Base-by-base conservation (phyloP, 2,888 invertebrate species). In the Cancer borealis region DNA sequence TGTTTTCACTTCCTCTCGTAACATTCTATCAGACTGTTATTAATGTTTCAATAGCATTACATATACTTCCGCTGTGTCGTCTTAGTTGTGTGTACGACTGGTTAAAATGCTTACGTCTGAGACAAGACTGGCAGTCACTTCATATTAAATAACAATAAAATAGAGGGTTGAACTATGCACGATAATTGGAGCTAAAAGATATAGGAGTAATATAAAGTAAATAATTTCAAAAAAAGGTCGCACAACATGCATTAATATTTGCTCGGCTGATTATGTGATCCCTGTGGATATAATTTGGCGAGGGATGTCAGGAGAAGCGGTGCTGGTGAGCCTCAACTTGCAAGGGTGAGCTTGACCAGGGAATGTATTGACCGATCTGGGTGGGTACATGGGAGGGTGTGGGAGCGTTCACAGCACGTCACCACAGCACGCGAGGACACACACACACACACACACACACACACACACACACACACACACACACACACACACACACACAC, bases 361-460 rank as follows among this genome's bases (percentile, higher is more conserved):
- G 39, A 84, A 84, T 84, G 84, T 84, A 84, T 84, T 84, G 84
- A 84, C 84, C 84, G 14, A 84, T 14, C 84, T 39, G 10, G 39
- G 84, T 8, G 39, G 39, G 39, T 39, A 39, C 39, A 84, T 30
- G 84, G 30, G 3, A 39, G 84, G 30, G 84, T n/a, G 88, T 88
- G 39, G 12, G 88, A 21, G 5, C 17, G 26, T 88, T 46, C 49
- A 46, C 12, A 21, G 88, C 26, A 6, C 49, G 49, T 88, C 88
- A 49, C 47, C 49, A 26, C 88, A 46, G 47, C 46, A 88, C 88
- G 88, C 47, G 17, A 91, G 17, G 46, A 5, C 46, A 91, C 73
- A 66, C 73, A 91, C 73, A 73, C 91, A 90, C 90, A 90, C 90
- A 90, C 90, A 90, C 90, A 89, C 88, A 89, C 88, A 89, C 47